A percentile compares a stretch with the other conserved stretches of the same genome.
Conservation (phyloP, 2,888 invertebrate species). For the Dryomyza anilis region DNA sequence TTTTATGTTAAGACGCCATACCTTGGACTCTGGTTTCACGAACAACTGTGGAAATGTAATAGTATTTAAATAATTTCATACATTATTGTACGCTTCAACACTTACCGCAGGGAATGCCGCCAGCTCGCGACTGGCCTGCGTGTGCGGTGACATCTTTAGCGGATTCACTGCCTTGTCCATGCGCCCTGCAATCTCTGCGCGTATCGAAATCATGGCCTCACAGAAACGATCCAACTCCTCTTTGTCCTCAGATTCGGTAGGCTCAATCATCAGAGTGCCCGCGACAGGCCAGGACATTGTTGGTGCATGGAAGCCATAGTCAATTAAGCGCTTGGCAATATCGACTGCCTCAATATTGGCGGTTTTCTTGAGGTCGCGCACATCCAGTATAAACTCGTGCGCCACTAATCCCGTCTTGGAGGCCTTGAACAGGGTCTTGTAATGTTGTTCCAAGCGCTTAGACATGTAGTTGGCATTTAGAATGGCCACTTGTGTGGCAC, state of each 20-base stretch:
- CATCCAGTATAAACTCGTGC: slow-evolving; percentile 97
- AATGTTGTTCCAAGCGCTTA: slow-evolving; percentile 81
- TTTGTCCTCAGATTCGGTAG: slow-evolving; percentile 97
- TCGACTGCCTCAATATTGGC: slow-evolving; percentile 96
- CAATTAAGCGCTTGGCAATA: slow-evolving; percentile 97
- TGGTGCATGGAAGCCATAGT: slow-evolving; percentile 97
- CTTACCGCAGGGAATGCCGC: slow-evolving; percentile 95
- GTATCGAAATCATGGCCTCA: slow-evolving; percentile 90
- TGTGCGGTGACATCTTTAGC: slow-evolving; percentile 95
- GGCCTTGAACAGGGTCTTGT: slow-evolving; percentile 86
- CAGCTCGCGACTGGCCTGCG: slow-evolving; percentile 83
- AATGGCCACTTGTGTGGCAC: slow-evolving; percentile 95
- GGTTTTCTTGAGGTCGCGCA: slow-evolving; percentile 90
- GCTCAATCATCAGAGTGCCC: slow-evolving; percentile 98
- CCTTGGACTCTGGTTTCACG: slow-evolving; percentile 85
- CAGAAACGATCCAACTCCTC: slow-evolving; percentile 94
- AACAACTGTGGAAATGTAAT: slow-evolving; percentile 70
- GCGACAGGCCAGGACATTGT: slow-evolving; percentile 99
- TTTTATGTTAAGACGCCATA: no score
- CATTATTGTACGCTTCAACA: no score
- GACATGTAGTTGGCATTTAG: slow-evolving; percentile 99
- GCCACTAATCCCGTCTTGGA: slow-evolving; percentile 78
- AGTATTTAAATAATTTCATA: no score
- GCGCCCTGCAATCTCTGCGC: slow-evolving; percentile 87
- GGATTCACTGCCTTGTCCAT: slow-evolving; percentile 87